phyloP scores from a whole-genome alignment of 2,113 vertebrate genomes.

The Pelvicachromis taeniatus region DNA sequence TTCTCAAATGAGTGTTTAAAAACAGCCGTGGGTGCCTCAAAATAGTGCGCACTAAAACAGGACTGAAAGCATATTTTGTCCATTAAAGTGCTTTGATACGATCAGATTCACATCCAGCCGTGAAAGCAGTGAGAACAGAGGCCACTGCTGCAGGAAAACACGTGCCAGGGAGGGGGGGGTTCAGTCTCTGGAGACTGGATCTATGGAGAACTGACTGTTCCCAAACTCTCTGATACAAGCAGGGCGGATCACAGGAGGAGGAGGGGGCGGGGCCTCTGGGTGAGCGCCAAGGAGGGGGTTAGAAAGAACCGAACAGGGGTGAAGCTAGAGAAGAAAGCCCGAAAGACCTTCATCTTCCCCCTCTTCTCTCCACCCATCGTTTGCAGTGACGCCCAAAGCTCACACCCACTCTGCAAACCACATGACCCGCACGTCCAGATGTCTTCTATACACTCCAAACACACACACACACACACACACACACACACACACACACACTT shows the following conservation, averaged over 20 bases:
- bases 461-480: not conserved
- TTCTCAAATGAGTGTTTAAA: not conserved
- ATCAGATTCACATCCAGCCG: not conserved
- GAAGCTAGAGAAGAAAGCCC: not conserved
- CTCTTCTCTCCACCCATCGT: not conserved
- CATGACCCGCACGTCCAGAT: constrained; percentile 23
- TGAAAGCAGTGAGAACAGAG: not conserved
- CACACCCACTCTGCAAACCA: constrained; percentile 10
- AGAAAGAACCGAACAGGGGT: no score
- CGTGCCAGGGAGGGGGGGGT: not conserved
- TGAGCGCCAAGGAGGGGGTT: not conserved
- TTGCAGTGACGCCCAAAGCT: not conserved
- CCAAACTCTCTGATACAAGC: constrained; percentile 10
- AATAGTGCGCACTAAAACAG: not conserved
- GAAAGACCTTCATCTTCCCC: not conserved
- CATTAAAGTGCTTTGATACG: not conserved
- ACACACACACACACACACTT: not conserved
- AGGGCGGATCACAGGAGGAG: not conserved
- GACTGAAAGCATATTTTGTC: not conserved
- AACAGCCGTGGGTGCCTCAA: not conserved
- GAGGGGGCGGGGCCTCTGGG: not conserved
- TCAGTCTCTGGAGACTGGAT: not conserved
- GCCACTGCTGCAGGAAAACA: not conserved
- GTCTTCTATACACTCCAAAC: not conserved
- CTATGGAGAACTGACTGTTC: constrained; percentile 30